A percentile compares a stretch with the other conserved stretches of the same genome.
These are phyloP conservation scores for Mythimna loreyi DNA, from an alignment of 2,888 invertebrate genomes.

Conservation along the genomic window DNA sequence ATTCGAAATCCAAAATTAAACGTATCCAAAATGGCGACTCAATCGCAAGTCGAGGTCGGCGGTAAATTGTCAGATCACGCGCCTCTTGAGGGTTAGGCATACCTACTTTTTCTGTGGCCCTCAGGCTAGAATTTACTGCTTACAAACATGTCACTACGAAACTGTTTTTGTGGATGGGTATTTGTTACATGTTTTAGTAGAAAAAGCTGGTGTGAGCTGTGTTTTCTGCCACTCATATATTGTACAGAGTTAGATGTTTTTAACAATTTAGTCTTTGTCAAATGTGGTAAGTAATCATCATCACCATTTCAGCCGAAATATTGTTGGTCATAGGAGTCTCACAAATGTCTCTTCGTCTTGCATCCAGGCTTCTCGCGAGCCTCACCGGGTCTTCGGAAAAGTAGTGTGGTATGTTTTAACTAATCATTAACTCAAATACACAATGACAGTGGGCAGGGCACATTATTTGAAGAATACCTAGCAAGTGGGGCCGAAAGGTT, in stretches of 20 bases:
- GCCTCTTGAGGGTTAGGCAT: conserved; percentile 74
- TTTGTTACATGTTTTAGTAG: conserved; percentile 29
- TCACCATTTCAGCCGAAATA: no score
- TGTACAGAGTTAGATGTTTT: neutral
- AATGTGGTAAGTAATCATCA: neutral
- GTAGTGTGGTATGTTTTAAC: neutral
- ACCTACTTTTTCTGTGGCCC: conserved; percentile 77
- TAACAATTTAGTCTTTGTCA: neutral
- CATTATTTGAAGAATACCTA: no score
- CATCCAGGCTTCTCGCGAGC: no score
- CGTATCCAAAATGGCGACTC: conserved; percentile 59
- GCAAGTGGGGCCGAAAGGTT: no score
- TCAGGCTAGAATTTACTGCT: conserved; percentile 78
- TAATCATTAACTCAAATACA: no score
- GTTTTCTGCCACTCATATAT: neutral
- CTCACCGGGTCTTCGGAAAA: no score
- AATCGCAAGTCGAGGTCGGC: conserved; percentile 69
- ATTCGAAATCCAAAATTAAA: conserved; percentile 55
- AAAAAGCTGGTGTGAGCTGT: neutral
- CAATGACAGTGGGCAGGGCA: no score
- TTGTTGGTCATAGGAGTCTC: no score
- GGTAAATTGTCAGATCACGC: conserved; percentile 78
- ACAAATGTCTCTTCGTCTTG: no score
- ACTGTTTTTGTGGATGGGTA: conserved; percentile 56
- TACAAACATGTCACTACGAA: conserved; percentile 54